Conservation (phyloP, 2,888 invertebrate species). For the Callyntrura guangdongensis region DNA sequence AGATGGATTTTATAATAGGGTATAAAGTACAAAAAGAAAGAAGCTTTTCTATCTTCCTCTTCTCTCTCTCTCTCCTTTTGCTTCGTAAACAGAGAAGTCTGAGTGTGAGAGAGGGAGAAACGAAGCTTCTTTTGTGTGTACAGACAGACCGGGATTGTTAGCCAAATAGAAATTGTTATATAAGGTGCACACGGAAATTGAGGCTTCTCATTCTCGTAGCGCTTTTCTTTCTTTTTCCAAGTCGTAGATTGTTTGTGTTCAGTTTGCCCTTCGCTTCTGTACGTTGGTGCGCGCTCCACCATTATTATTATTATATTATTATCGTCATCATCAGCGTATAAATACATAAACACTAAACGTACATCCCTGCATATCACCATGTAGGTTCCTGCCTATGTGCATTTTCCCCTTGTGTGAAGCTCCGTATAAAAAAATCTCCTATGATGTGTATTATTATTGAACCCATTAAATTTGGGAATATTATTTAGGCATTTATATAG, state of each 20-base stretch:
- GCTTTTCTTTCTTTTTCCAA: background rate
- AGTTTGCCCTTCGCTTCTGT: slow-evolving; percentile 65
- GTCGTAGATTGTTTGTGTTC: slow-evolving; percentile 37
- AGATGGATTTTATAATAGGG: slow-evolving; percentile 68
- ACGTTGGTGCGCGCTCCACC: background rate
- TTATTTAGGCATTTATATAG: background rate
- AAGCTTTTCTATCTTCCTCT: slow-evolving; percentile 6
- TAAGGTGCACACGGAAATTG: slow-evolving; percentile 68
- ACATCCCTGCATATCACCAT: background rate
- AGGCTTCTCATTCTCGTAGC: slow-evolving; percentile 60
- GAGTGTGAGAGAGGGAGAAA: slow-evolving; percentile 3
- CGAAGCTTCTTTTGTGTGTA: background rate
- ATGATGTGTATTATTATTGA: background rate
- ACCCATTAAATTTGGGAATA: background rate
- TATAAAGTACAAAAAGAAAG: slow-evolving; percentile 29
- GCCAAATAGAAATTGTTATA: slow-evolving; percentile 60
- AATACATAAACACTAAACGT: background rate
- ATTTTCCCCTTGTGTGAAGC: too few species aligned
- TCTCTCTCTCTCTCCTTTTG: background rate
- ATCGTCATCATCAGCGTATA: background rate
- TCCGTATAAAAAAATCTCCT: too few species aligned
- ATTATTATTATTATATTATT: slow-evolving; percentile 22
- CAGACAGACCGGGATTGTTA: slow-evolving; percentile 38
- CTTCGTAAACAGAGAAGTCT: background rate
- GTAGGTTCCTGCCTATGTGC: too few species aligned